Conservation (phyloP, 1,140 invertebrate genomes). For the Drosophila bocki region DNA sequence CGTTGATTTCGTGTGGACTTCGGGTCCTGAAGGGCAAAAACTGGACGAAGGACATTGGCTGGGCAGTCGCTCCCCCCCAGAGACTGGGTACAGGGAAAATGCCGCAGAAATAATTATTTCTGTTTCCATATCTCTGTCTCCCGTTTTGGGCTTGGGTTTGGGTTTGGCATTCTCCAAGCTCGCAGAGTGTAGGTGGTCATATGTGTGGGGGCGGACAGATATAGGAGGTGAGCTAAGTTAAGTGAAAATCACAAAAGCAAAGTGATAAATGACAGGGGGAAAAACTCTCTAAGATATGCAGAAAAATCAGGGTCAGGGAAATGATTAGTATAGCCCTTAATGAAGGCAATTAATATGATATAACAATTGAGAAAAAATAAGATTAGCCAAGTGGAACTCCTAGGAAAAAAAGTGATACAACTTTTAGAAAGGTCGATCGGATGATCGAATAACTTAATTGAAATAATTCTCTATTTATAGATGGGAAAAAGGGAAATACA, state of each 20-base stretch:
- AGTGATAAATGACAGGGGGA: slow-evolving; percentile 33
- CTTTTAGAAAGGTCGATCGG: slow-evolving; percentile 44
- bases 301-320: slow-evolving; percentile 35
- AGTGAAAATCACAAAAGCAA: slow-evolving; percentile 24
- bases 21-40: slow-evolving; percentile 56
- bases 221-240: slow-evolving; percentile 13
- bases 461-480: slow-evolving; percentile 36
- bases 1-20: slow-evolving; percentile 48
- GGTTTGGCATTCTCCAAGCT: slow-evolving; percentile 24
- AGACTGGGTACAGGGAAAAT: slow-evolving; percentile 59
- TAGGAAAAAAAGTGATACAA: slow-evolving; percentile 4
- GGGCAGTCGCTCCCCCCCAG: slow-evolving; percentile 42
- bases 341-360: slow-evolving; percentile 34
- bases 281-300: slow-evolving; percentile 16
- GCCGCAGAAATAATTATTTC: slow-evolving; percentile 82
- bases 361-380: slow-evolving; percentile 19
- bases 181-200: slow-evolving; percentile 31
- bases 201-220: slow-evolving; percentile 32
- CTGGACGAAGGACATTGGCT: slow-evolving; percentile 46
- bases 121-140: slow-evolving; percentile 68
- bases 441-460: slow-evolving; percentile 30
- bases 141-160: slow-evolving; percentile 24
- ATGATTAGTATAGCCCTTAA: slow-evolving; percentile 15
- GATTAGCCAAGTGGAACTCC: slow-evolving; percentile 25
- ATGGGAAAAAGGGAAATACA: slow-evolving; percentile 29